Evolutionary conservation across 2,113 vertebrate genomes (phyloP).

Genomic region (Lipotes vexillifer): DNA sequence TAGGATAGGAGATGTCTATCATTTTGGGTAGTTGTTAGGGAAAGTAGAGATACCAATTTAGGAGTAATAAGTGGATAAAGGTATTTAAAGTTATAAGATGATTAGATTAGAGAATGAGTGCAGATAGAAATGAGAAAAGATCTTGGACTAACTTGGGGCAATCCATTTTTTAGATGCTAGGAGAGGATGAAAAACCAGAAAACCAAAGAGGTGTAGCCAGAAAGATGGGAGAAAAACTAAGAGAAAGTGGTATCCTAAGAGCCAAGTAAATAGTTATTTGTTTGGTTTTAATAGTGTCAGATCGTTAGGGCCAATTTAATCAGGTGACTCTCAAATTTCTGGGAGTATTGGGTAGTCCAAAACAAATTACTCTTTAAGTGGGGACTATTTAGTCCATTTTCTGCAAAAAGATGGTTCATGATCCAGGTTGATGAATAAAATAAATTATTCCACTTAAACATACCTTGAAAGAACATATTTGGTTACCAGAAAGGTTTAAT

Average conservation of each 20-base stretch:
- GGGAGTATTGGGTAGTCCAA: background rate
- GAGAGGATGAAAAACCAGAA: background rate
- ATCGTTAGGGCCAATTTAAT: background rate
- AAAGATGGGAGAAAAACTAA: background rate
- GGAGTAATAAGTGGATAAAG: background rate
- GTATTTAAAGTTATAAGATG: background rate
- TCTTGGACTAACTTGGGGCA: background rate
- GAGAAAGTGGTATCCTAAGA: background rate
- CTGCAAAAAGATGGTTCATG: background rate
- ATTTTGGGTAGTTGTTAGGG: background rate
- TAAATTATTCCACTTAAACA: conserved; percentile 43
- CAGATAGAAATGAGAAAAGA: background rate
- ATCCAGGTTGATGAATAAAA: conserved; percentile 1
- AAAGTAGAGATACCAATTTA: background rate
- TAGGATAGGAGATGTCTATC: background rate
- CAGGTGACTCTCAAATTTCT: background rate
- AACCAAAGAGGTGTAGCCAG: background rate
- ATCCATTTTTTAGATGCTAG: background rate
- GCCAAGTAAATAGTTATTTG: background rate
- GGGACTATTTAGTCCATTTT: background rate
- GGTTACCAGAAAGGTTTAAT: conserved; percentile 93
- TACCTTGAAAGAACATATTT: conserved; percentile 91
- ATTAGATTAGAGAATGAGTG: background rate
- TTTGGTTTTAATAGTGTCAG: background rate
- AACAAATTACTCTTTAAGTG: background rate